phyloP scores from a whole-genome alignment of 1,140 invertebrate species.

The Drosophila mauritiana region DNA sequence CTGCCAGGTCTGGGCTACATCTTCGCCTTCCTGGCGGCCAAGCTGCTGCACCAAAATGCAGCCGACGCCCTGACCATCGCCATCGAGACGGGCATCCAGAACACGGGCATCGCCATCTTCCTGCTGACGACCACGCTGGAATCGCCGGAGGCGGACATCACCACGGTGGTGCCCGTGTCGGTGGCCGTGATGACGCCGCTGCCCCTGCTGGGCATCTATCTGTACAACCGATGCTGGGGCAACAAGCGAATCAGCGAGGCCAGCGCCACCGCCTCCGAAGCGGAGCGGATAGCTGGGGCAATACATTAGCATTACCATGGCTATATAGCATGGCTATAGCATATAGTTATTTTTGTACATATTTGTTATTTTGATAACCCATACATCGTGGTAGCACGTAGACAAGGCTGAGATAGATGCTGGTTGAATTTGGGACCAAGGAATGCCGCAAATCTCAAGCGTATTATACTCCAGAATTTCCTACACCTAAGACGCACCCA shows the following conservation, averaged over 20 bases:
- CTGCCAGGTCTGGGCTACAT: constrained; percentile 95
- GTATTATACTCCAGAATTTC: constrained; percentile 7
- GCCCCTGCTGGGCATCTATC: constrained; percentile 87
- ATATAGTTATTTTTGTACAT: constrained; percentile 10
- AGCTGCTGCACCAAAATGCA: constrained; percentile 87
- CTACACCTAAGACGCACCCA: not conserved
- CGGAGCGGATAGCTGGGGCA: constrained; percentile 52
- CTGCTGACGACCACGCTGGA: constrained; percentile 89
- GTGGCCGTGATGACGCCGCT: constrained; percentile 97
- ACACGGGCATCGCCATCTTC: constrained; percentile 95
- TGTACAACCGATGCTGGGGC: constrained; percentile 52
- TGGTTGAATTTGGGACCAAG: not conserved
- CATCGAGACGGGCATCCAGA: constrained; percentile 97
- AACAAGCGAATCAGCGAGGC: not conserved
- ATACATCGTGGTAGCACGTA: constrained; percentile 9
- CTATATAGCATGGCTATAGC: too few relatives aligned
- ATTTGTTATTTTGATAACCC: constrained; percentile 19
- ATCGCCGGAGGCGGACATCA: constrained; percentile 91
- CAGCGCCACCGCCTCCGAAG: not conserved
- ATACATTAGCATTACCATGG: too few relatives aligned
- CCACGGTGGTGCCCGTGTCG: constrained; percentile 95
- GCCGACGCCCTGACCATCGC: constrained; percentile 93
- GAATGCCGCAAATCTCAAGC: constrained; percentile 4
- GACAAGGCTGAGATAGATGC: constrained; percentile 1
- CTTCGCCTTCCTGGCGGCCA: constrained; percentile 88